A percentile compares a stretch with the other conserved stretches of the same genome.
Conservation (phyloP, 2,797 vertebrate genomes). For the Melanotaenia parkinsoni region DNA sequence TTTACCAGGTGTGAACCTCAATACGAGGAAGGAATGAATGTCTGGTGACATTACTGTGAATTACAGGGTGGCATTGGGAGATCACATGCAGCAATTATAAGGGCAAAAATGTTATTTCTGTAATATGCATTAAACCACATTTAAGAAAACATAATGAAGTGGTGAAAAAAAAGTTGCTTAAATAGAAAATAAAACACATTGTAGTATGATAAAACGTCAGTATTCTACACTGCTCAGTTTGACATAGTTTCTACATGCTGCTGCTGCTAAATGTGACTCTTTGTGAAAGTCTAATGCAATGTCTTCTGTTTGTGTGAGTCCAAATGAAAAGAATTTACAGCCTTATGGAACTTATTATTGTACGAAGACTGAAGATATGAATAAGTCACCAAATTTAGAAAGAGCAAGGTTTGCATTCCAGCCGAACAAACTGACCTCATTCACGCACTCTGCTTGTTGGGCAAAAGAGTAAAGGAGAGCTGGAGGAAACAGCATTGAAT, state of each 20-base stretch:
- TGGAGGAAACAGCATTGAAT: conserved; percentile 21
- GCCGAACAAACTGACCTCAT: conserved; percentile 65
- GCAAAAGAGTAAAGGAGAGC: conserved; percentile 40
- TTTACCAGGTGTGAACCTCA: conserved; percentile 59
- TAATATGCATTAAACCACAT: not conserved
- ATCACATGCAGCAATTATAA: not conserved
- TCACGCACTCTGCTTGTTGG: conserved; percentile 56
- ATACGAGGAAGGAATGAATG: conserved; percentile 31
- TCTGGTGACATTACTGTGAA: conserved; percentile 27
- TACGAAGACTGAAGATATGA: conserved; percentile 45
- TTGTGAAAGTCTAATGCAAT: conserved; percentile 15
- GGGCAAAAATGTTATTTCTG: conserved; percentile 2
- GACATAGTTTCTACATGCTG: conserved; percentile 27
- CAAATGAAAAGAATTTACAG: conserved; percentile 32
- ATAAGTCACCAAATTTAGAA: conserved; percentile 69
- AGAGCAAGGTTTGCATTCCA: conserved; percentile 60
- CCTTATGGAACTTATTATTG: conserved; percentile 46
- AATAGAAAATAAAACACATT: not conserved
- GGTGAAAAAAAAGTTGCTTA: not conserved
- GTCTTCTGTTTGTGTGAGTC: conserved; percentile 19
- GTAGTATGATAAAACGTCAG: not conserved
- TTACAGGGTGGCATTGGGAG: not conserved
- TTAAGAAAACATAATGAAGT: not conserved
- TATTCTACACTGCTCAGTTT: not conserved
- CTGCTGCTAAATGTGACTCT: conserved; percentile 9